A percentile compares a stretch with the other conserved stretches of the same genome.
phyloP scores from a whole-genome alignment of 1,140 invertebrate genomes.

The Lasioglossum albipes region DNA sequence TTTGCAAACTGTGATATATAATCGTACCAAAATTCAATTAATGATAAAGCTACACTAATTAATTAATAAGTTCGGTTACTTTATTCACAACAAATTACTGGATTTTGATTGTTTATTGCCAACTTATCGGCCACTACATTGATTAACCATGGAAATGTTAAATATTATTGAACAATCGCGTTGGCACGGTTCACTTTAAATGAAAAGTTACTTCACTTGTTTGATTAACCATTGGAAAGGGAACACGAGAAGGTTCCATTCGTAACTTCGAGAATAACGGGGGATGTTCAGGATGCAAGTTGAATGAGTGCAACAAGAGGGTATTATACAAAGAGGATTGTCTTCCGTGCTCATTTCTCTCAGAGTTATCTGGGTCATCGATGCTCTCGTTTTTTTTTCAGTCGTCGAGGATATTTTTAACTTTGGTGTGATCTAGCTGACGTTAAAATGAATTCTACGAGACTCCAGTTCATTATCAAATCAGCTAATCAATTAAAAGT shows the following conservation, averaged over 20 bases:
- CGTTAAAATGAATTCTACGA: background rate
- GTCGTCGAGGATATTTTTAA: background rate
- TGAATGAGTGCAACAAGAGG: background rate
- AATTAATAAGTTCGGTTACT: too few species aligned
- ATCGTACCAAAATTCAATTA: too few species aligned
- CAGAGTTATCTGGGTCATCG: background rate
- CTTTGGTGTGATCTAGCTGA: background rate
- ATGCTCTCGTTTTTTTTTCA: conserved; percentile 3
- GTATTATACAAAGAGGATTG: background rate
- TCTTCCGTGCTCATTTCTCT: background rate
- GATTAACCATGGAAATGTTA: too few species aligned
- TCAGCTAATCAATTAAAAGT: too few species aligned
- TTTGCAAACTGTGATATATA: too few species aligned
- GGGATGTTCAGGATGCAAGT: background rate
- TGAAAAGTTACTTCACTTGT: background rate
- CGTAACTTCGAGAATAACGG: background rate
- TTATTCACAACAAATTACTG: too few species aligned
- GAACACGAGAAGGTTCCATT: background rate
- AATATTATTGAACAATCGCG: too few species aligned
- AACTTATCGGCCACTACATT: too few species aligned
- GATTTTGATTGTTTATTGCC: too few species aligned
- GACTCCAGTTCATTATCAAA: too few species aligned
- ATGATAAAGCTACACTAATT: too few species aligned
- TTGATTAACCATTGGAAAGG: background rate
- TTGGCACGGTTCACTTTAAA: too few species aligned